Evolutionary conservation across 2,888 invertebrate species (phyloP), one percentile per base, ranked within the genome.

Genomic region (Ceramica pisi): DNA sequence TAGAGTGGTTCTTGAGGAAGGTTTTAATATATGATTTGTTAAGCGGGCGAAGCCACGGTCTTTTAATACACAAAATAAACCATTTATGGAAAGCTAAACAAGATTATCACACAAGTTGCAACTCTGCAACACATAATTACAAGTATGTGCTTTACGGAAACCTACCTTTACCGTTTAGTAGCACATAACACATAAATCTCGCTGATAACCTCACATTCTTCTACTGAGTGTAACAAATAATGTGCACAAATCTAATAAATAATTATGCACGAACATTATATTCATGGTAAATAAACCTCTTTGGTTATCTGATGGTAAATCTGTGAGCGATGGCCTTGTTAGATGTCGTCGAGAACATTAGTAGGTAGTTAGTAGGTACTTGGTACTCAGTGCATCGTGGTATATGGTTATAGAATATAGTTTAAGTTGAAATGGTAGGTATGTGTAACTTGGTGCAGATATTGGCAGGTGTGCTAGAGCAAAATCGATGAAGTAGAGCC

Each of bases 121-220:
- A 38, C 2, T 10, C 12, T 10, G 4, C 46, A 61, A 12, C 10
- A 66, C n/a, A 51, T 64, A 60, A 60, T 46, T 12, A 51, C n/a
- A 51, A 2, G 26, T 74, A 44, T 55, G 35, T 56, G 41, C 46
- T 44, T 66, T 60, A 77, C 38, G 57, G 44, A 63, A 71, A 81
- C 65, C 60, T 66, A 75, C 38, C 38, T 69, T 70, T 71, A 66
- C 71, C 71, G 68, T 77, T 70, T 75, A 74, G 56, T n/a, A 53
- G 61, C 46, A 67, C 66, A 75, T 55, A 67, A 69, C 72, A 16
- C 63, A 84, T 84, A 67, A 74, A 84, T 81, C 69, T 55, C 0
- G 21, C 56, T 57, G 76, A 79, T 82, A 75, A 78, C 82, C 74
- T 82, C 38, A 80, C 85, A 84, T 84, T 80, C 80, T 77, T 78